phyloP scores from a whole-genome alignment of 35 echinoderm and acorn worm species.

The Ophiothrix spiculata region DNA sequence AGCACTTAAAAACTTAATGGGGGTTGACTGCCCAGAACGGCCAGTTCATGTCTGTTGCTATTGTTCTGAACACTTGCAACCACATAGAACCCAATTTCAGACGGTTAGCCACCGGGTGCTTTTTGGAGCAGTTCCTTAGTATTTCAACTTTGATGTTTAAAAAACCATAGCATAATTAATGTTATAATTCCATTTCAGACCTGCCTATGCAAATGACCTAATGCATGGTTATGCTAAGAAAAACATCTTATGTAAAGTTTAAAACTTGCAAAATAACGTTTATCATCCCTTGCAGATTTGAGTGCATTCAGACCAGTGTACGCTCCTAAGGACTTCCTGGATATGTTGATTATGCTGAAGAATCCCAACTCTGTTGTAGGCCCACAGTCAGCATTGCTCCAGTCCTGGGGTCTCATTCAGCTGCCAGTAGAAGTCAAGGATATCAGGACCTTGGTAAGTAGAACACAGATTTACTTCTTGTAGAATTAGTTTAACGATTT shows the following conservation, averaged over 20 bases:
- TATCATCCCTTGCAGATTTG: slow-evolving; percentile 59
- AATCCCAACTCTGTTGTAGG: slow-evolving; percentile 61
- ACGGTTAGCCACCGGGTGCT: not conserved
- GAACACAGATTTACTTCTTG: too few species aligned
- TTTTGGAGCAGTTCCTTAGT: not conserved
- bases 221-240: not conserved
- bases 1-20: too few species aligned
- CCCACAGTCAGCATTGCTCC: not conserved
- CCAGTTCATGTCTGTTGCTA: too few species aligned
- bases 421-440: slow-evolving; percentile 79
- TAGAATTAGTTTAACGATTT: too few species aligned
- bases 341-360: slow-evolving; percentile 85
- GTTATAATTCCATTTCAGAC: not conserved
- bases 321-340: slow-evolving; percentile 94
- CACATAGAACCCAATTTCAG: not conserved
- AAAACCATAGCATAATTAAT: not conserved
- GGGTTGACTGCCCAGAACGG: too few species aligned
- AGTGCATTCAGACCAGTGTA: slow-evolving; percentile 90
- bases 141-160: not conserved
- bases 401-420: slow-evolving; percentile 75
- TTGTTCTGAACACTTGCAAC: not conserved
- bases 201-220: not conserved
- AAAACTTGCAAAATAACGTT: too few species aligned
- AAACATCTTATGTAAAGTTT: not conserved
- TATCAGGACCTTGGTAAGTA: slow-evolving; percentile 61